Percentiles rank a stretch among this genome's conserved stretches.
phyloP scores from a whole-genome alignment of 2,113 vertebrate genomes.

The Scatophagus argus region DNA sequence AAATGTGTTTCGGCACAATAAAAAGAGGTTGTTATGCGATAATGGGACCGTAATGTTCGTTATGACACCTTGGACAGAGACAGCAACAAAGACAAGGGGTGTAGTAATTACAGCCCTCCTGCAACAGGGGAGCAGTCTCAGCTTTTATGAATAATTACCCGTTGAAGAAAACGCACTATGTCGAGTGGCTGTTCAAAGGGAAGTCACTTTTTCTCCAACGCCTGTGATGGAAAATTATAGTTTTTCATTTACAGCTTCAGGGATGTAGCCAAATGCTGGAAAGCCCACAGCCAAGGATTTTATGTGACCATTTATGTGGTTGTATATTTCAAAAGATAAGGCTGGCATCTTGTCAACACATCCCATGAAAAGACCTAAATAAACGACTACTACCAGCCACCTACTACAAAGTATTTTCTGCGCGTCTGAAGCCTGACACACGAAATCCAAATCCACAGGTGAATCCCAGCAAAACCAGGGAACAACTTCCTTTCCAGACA shows the following conservation, averaged over 20 bases:
- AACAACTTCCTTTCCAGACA: no score
- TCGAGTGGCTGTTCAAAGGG: background rate
- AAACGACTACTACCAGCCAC: no score
- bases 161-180: slow-evolving; percentile 7
- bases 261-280: background rate
- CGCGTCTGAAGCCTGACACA: background rate
- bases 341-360: background rate
- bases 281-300: background rate
- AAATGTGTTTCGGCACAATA: slow-evolving; percentile 29
- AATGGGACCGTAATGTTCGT: slow-evolving; percentile 46
- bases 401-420: background rate
- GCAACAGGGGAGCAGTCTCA: slow-evolving; percentile 3
- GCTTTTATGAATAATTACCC: slow-evolving; percentile 58
- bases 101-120: slow-evolving; percentile 63
- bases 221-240: background rate
- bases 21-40: slow-evolving; percentile 34
- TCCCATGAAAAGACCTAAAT: background rate
- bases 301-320: background rate
- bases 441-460: no score
- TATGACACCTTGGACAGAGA: slow-evolving; percentile 31
- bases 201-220: background rate
- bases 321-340: background rate
- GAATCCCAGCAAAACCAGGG: no score
- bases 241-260: background rate
- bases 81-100: slow-evolving; percentile 28